phyloP scores from a whole-genome alignment of 2,888 invertebrate genomes.

The Scaptomyza polygonia region DNA sequence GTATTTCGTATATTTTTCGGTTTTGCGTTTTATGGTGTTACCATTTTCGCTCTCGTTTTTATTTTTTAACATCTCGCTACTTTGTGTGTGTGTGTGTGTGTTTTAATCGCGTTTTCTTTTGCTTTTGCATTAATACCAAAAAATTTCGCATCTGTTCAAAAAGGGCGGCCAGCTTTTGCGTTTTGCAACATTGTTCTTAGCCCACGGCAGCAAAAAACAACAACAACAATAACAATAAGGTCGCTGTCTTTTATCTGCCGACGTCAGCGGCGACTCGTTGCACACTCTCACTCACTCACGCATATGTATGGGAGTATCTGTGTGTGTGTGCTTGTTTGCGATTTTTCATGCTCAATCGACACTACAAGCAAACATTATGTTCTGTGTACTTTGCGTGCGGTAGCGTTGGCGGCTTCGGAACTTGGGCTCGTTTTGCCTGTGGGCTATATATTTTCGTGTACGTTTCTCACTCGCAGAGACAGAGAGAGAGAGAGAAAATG shows the following conservation, averaged over 20 bases:
- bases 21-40: slow-evolving; percentile 64
- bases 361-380: slow-evolving; percentile 47
- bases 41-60: slow-evolving; percentile 77
- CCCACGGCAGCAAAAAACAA: slow-evolving; percentile 13
- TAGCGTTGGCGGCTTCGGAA: slow-evolving; percentile 28
- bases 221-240: slow-evolving; percentile 27
- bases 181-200: slow-evolving; percentile 54
- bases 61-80: slow-evolving; percentile 46
- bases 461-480: not conserved
- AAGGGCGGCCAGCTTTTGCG: slow-evolving; percentile 24
- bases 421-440: slow-evolving; percentile 47
- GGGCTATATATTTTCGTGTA: slow-evolving; percentile 39
- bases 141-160: slow-evolving; percentile 15
- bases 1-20: slow-evolving; percentile 35
- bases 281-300: slow-evolving; percentile 26
- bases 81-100: slow-evolving; percentile 21
- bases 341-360: slow-evolving; percentile 61
- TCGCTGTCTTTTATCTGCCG: slow-evolving; percentile 58
- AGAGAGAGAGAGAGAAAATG: not conserved
- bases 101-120: slow-evolving; percentile 16
- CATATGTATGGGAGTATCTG: not conserved
- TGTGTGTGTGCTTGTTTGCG: slow-evolving; percentile 38
- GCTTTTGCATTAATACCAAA: slow-evolving; percentile 33
- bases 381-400: slow-evolving; percentile 23
- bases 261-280: slow-evolving; percentile 62